Evolutionary conservation across 2,888 invertebrate species (phyloP), one percentile per base, ranked within the genome.

Genomic region (Pristionchus entomophagus): DNA sequence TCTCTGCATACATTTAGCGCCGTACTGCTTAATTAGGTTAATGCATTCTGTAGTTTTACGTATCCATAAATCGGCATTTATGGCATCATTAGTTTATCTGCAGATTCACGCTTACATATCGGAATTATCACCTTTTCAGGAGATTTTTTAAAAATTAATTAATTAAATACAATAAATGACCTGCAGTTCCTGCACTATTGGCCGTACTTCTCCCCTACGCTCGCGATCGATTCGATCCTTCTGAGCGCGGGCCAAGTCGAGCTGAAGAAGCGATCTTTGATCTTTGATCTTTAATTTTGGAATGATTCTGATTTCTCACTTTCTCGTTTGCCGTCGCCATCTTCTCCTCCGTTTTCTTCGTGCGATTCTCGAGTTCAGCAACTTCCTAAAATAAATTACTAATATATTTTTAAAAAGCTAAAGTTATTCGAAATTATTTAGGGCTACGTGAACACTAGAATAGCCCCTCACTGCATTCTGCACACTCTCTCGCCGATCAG

Each of bases 311-410:
- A 12, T 1, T 77, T 4, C 38, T 5, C 12, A 85, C 85, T 77
- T 77, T 73, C 19, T 49, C 51, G 19, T 73, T 49, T 0, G 45
- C 73, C 17, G 26, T 29, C 14, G 22, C 26, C 51, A 56, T 53
- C 45, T 85, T 85, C 85, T 85, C 85, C 41, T 85, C 38, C 12
- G 85, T 77, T 26, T 85, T 77, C 5, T 4, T 32, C 77, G 17
- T 77, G 19, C 85, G 73, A 53, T 85, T 69, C 56, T 85, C 73
- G 19, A 85, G 73, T 12, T 85, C 85, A 6, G 73, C 73, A 5
- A 85, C 73, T 41, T 85, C 85, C 73, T 77, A n/a, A n/a, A 35
- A 17, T n/a, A 32, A 12, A 29, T 17, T 35, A 6, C 32, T 32
- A 12, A 10, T 4, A 35, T 3, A 65, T 38, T 32, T 22, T 41